Evolutionary conservation across 1,140 invertebrate species (phyloP), one percentile per base, ranked within the genome.

Genomic region (Sinonovacula constricta): DNA sequence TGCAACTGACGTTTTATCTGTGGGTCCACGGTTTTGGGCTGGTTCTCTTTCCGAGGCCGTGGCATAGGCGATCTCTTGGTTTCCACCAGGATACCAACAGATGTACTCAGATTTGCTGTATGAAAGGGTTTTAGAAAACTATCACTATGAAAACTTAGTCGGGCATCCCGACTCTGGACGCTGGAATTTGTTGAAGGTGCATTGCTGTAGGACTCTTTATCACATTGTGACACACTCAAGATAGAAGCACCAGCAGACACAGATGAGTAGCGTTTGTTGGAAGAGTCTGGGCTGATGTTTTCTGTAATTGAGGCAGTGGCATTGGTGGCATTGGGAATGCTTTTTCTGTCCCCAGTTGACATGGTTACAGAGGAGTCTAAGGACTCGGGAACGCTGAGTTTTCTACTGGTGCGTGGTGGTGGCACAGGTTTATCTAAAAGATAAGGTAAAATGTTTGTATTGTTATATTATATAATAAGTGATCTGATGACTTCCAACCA

Each of bases 1-100:
- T 88, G 87, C 18, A 88, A 75, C n/a, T 63, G 62, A 62, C 79
- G 75, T 18, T 83, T 39, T 28, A 80, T 45, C 15, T 81, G 53
- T 14, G 82, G 59, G 45, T 57, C 63, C 2, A 69, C 45, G 60
- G 80, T 78, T 60, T 75, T 76, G 24, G 33, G 30, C n/a, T 63
- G 57, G 45, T 57, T 77, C 26, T 57, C 59, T 63, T 26, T 70
- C 18, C 18, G 74, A 18, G 77, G 67, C 67, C 67, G 72, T 18
- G 63, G 70, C 34, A 71, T 30, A 26, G 69, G 69, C 5, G 70
- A 84, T 63, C 79, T 51, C 30, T 84, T 31, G 36, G 36, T 84
- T 49, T 84, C 83, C 12, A 81, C 83, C 2, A 84, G 65, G 10
- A 82, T 80, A 3, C 78, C 81, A 5, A 84, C 83, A 26, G 83